Conservation (phyloP, 2,888 invertebrate genomes). For the Hyles lineata region DNA sequence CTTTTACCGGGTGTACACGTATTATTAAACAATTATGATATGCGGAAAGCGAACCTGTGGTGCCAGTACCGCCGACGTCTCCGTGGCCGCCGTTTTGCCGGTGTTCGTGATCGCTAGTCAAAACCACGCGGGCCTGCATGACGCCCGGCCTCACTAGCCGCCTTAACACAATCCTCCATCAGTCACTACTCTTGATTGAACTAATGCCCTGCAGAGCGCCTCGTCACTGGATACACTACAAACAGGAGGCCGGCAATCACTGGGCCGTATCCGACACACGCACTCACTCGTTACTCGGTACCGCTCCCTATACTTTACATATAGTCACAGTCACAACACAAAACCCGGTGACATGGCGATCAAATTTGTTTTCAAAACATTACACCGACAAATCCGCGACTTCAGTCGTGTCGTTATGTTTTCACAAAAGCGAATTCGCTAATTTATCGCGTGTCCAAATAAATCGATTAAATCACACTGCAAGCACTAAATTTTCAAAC, state of each 20-base stretch:
- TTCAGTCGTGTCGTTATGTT: slow-evolving; percentile 21
- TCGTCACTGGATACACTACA: slow-evolving; percentile 68
- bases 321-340: slow-evolving; percentile 66
- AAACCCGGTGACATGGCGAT: slow-evolving; percentile 62
- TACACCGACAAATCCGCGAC: slow-evolving; percentile 15
- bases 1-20: slow-evolving; percentile 40
- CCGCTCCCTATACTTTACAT: slow-evolving; percentile 59
- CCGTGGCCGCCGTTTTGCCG: slow-evolving; percentile 78
- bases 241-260: slow-evolving; percentile 61
- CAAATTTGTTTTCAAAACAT: slow-evolving; percentile 76
- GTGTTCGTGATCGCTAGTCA: slow-evolving; percentile 67
- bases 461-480: slow-evolving; percentile 43
- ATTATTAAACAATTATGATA: slow-evolving; percentile 24
- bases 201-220: slow-evolving; percentile 57
- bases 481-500: slow-evolving; percentile 46
- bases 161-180: slow-evolving; percentile 75
- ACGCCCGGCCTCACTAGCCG: slow-evolving; percentile 65
- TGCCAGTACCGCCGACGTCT: slow-evolving; percentile 70
- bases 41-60: slow-evolving; percentile 69
- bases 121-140: slow-evolving; percentile 73
- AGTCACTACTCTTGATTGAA: slow-evolving; percentile 65
- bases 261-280: slow-evolving; percentile 75
- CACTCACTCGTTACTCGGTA: slow-evolving; percentile 69
- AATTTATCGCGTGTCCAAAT: slow-evolving; percentile 30
- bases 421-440: not conserved